Conservation (phyloP, 1,140 invertebrate genomes). For the Drosophila albomicans region DNA sequence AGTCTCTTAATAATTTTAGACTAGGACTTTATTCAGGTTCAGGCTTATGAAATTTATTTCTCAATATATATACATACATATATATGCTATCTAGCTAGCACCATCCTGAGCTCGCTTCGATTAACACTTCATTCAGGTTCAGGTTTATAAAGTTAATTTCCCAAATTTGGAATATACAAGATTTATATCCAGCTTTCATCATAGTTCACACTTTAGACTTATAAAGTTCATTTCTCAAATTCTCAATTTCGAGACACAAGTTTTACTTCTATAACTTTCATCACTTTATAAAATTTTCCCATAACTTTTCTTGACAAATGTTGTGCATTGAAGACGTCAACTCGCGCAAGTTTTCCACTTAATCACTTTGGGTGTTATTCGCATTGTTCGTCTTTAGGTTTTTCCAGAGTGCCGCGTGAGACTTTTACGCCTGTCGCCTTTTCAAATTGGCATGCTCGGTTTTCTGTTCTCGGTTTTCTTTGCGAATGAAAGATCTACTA, state of each 20-base stretch:
- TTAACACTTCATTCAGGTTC: no score
- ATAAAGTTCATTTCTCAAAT: no score
- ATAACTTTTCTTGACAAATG: neutral
- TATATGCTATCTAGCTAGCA: conserved; percentile 19
- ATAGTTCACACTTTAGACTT: no score
- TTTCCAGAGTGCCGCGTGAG: conserved; percentile 15
- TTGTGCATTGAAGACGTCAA: conserved; percentile 32
- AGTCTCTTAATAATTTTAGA: no score
- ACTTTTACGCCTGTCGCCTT: conserved; percentile 22
- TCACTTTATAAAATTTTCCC: neutral
- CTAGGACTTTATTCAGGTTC: neutral
- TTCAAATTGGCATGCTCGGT: conserved; percentile 23
- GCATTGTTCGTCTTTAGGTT: conserved; percentile 1
- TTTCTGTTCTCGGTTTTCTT: neutral
- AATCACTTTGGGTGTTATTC: conserved; percentile 20
- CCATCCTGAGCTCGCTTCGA: no score
- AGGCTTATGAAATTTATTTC: no score
- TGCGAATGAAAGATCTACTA: neutral
- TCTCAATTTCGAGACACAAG: no score
- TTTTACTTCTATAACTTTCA: no score
- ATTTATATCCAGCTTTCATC: no score
- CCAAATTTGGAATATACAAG: no score
- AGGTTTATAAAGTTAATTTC: no score
- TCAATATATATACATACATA: conserved; percentile 53
- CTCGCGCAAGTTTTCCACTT: conserved; percentile 49